Evolutionary conservation across 1,140 invertebrate genomes (phyloP).

Genomic region (Vanessa tameamea): DNA sequence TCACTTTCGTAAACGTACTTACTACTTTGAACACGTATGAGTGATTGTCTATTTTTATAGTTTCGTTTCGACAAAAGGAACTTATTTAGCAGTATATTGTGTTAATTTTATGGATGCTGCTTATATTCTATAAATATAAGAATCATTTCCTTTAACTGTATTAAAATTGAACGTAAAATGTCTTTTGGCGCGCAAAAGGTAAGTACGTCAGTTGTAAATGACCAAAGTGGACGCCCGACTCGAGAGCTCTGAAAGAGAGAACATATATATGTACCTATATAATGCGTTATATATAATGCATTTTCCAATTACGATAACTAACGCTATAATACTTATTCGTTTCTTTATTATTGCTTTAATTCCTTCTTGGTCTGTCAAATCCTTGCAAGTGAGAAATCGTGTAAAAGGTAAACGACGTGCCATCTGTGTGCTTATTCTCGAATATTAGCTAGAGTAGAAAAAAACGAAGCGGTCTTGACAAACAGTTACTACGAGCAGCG

Average conservation of each 20-base stretch:
- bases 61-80: conserved; percentile 30
- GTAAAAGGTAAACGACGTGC: conserved; percentile 72
- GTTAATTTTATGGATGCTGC: conserved; percentile 30
- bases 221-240: conserved; percentile 20
- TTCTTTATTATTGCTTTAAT: conserved; percentile 71
- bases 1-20: conserved; percentile 38
- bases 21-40: conserved; percentile 37
- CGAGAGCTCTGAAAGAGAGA: conserved; percentile 4
- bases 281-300: conserved; percentile 14
- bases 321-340: conserved; percentile 56
- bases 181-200: conserved; percentile 74
- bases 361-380: conserved; percentile 73
- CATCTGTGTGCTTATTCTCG: conserved; percentile 67
- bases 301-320: conserved; percentile 43
- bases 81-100: conserved; percentile 35
- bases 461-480: conserved; percentile 65
- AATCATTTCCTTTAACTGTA: conserved; percentile 32
- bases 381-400: conserved; percentile 68
- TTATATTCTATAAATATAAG: conserved; percentile 35
- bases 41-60: conserved; percentile 8
- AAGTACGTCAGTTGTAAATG: conserved; percentile 41
- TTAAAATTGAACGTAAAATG: conserved; percentile 53
- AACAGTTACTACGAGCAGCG: conserved; percentile 71
- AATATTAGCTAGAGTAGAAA: conserved; percentile 71
- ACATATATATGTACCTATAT: conserved; percentile 1